Evolutionary conservation across 2,888 invertebrate genomes (phyloP).

Genomic region (Trachelus troglodyta): DNA sequence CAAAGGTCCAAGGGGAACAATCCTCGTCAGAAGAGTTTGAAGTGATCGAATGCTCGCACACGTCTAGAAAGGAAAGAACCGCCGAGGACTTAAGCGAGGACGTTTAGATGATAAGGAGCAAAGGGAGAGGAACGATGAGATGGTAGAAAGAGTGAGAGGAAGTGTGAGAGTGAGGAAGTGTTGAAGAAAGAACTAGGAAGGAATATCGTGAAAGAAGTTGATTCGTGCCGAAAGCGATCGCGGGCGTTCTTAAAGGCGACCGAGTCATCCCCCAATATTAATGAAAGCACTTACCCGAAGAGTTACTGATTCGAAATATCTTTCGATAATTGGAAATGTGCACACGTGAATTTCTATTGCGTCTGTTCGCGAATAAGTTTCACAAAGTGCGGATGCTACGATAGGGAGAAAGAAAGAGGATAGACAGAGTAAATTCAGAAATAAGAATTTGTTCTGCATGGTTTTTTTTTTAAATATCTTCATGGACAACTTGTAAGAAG

Average conservation of each 20-base stretch:
- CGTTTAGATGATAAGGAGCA: constrained; percentile 22
- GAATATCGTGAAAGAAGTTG: not conserved
- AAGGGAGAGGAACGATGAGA: constrained; percentile 4
- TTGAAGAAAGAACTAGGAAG: constrained; percentile 11
- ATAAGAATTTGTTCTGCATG: not conserved
- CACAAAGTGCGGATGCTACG: not conserved
- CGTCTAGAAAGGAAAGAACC: constrained; percentile 11
- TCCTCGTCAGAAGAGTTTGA: constrained; percentile 51
- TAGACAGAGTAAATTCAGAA: not conserved
- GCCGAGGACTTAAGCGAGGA: constrained; percentile 28
- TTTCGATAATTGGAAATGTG: not conserved
- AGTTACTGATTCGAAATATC: not conserved
- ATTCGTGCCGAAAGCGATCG: not conserved
- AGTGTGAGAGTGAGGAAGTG: not conserved
- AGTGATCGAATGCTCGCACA: constrained; percentile 45
- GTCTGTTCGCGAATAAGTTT: not conserved
- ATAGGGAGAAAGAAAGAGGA: not conserved
- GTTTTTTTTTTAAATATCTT: not conserved
- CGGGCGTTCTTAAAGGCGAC: not conserved
- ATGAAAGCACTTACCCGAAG: not conserved
- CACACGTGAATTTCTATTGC: not conserved
- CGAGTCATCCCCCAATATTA: not conserved
- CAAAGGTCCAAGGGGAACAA: not conserved
- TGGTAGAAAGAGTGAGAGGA: not conserved
- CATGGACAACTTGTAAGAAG: not conserved